Base-by-base conservation (phyloP, 53 echinoderm and acorn worm species). In the Holothuria leucospilota region DNA sequence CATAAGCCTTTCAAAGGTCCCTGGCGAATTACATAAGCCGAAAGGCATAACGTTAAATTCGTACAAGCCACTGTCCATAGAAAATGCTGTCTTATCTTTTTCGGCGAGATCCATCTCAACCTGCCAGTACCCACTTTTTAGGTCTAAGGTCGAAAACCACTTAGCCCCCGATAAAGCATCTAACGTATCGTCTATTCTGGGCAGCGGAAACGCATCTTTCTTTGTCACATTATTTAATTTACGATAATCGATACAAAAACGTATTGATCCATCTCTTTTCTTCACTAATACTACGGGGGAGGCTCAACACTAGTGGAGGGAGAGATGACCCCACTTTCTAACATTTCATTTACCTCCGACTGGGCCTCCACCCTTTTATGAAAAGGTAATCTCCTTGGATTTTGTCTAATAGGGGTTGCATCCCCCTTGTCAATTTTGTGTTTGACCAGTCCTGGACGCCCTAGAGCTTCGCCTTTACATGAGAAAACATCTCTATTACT, bases 11-110 rank as follows among this genome's bases (percentile, higher is more conserved):
- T 86, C 49, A 69, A 90, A 90, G 15, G 85, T 85, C 23, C 63
- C 66, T 2, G 86, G 90, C 15, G 78, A 86, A 68, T 79, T 79
- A 39, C 86, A 86, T 6, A 90, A 28, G 21, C 90, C 90, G 60
- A 90, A 90, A 10, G 90, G 90, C 90, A 90, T 90, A 2, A 90
- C 86, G 20, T 61, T 66, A 65, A 75, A 86, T 46, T 77, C 60
- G 39, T 67, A 90, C 9, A 86, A 24, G 7, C 90, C 86, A 41
- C 85, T 51, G 14, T 68, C 65, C 46, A 23, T 60, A n/a, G n/a
- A n/a, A n/a, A n/a, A n/a, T n/a, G 83, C 83, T 5, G 85, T 72
- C 51, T 89, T 89, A 20, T 42, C 67, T 51, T 72, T 52, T 39
- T 69, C 84, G 14, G 29, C 56, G 1, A 16, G 30, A 14, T 75